Evolutionary conservation across 37 sponge, comb jelly and placozoan species (phyloP).

Genomic region (Theonella swinhoei): DNA sequence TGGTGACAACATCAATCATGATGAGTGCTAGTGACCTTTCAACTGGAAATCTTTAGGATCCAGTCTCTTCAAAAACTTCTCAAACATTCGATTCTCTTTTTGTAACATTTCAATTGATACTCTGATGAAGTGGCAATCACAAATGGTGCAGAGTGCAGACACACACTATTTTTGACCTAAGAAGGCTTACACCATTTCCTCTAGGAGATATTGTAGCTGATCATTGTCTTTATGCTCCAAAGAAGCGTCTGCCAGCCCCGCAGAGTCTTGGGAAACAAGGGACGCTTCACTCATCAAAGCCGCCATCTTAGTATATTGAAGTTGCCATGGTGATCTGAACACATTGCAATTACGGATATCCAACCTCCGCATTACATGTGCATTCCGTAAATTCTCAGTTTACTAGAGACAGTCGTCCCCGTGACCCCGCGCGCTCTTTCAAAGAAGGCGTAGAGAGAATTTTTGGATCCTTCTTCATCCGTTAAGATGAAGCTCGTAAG

Average conservation of each 20-base stretch:
- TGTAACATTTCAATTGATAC: slow-evolving; percentile 51
- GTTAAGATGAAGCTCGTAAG: slow-evolving; percentile 76
- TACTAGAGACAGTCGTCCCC: too few relatives aligned
- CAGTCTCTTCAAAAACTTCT: slow-evolving; percentile 82
- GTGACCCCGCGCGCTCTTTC: background rate
- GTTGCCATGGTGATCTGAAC: background rate
- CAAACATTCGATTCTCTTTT: slow-evolving; percentile 85
- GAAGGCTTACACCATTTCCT: background rate
- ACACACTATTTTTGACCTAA: background rate
- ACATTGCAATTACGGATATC: too few relatives aligned
- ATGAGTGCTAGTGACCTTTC: slow-evolving; percentile 23
- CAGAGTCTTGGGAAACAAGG: background rate
- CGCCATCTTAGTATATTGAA: background rate
- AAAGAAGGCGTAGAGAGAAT: background rate
- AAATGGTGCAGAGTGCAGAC: background rate
- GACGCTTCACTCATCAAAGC: background rate
- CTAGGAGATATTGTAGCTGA: background rate
- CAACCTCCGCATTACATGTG: too few relatives aligned
- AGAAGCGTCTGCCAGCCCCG: too few relatives aligned
- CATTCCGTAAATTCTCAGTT: slow-evolving; percentile 5
- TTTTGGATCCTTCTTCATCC: slow-evolving; percentile 52
- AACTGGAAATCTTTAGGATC: slow-evolving; percentile 83
- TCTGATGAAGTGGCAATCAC: slow-evolving; percentile 28
- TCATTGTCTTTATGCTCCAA: background rate
- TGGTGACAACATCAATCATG: background rate